phyloP scores from a whole-genome alignment of 2,113 vertebrate genomes.

The Pampusana beccarii region DNA sequence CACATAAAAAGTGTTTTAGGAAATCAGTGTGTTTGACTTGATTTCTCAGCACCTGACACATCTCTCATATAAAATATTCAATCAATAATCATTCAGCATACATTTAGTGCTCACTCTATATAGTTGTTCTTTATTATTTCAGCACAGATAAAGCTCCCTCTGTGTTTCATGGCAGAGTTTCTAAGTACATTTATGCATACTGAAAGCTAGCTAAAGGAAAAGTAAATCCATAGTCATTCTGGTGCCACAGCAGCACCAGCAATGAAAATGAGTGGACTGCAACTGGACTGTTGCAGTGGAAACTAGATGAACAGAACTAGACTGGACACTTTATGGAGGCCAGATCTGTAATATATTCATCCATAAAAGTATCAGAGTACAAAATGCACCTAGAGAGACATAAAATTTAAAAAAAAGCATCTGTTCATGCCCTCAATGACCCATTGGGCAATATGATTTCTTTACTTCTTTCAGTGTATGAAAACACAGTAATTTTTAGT shows the following conservation, averaged over 20 bases:
- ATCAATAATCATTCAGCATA: neutral
- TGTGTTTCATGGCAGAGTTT: neutral
- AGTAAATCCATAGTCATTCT: neutral
- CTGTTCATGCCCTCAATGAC: neutral
- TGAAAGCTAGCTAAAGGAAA: neutral
- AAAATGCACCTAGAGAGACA: neutral
- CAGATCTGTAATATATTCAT: neutral
- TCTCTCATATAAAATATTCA: neutral
- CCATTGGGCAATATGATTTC: neutral
- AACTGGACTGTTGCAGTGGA: neutral
- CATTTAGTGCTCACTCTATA: neutral
- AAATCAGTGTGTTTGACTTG: neutral
- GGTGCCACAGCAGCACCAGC: neutral
- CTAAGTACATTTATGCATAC: neutral
- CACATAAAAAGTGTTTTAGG: neutral
- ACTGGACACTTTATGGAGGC: neutral
- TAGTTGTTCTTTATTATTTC: neutral
- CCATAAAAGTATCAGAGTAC: neutral
- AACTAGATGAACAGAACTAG: neutral
- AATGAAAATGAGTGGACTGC: neutral
- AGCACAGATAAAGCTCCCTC: neutral
- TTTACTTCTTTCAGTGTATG: neutral
- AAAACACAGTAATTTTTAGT: neutral
- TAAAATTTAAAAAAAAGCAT: neutral
- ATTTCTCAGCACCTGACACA: neutral